phyloP scores from a whole-genome alignment of 1,140 invertebrate species.

The Zaprionus inermis region DNA sequence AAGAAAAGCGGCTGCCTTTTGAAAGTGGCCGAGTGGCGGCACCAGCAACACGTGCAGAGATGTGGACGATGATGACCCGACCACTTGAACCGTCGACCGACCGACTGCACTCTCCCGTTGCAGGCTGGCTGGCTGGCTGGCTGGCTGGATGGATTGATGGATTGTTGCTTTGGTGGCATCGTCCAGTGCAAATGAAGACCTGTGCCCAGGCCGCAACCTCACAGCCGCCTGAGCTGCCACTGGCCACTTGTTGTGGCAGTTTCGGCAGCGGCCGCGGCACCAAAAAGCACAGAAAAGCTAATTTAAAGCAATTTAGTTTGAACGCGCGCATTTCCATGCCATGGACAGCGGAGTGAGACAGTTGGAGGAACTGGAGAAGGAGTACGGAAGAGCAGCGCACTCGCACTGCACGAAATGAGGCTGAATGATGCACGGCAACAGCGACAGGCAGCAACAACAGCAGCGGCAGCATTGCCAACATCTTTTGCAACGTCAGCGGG shows the following conservation, averaged over 20 bases:
- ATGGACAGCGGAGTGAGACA: constrained; percentile 7
- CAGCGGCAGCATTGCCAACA: constrained; percentile 40
- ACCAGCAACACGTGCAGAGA: constrained; percentile 55
- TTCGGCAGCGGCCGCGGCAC: constrained; percentile 24
- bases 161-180: constrained; percentile 63
- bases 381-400: constrained; percentile 39
- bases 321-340: constrained; percentile 79
- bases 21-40: constrained; percentile 53
- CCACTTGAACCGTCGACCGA: constrained; percentile 66
- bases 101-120: constrained; percentile 2
- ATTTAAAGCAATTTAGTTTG: constrained; percentile 83
- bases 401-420: constrained; percentile 67
- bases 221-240: constrained; percentile 11
- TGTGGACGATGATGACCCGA: constrained; percentile 67
- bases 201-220: constrained; percentile 32
- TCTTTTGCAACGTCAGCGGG: constrained; percentile 44
- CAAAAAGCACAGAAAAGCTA: constrained; percentile 78
- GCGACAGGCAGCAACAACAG: constrained; percentile 28
- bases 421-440: constrained; percentile 58
- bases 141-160: constrained; percentile 74
- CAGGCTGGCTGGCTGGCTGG: constrained; percentile 10
- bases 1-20: constrained; percentile 67
- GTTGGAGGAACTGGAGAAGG: neutral
- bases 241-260: constrained; percentile 58
- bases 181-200: constrained; percentile 77